Evolutionary conservation across 1,140 invertebrate genomes (phyloP).

Genomic region (Neoseiulus cucumeris): DNA sequence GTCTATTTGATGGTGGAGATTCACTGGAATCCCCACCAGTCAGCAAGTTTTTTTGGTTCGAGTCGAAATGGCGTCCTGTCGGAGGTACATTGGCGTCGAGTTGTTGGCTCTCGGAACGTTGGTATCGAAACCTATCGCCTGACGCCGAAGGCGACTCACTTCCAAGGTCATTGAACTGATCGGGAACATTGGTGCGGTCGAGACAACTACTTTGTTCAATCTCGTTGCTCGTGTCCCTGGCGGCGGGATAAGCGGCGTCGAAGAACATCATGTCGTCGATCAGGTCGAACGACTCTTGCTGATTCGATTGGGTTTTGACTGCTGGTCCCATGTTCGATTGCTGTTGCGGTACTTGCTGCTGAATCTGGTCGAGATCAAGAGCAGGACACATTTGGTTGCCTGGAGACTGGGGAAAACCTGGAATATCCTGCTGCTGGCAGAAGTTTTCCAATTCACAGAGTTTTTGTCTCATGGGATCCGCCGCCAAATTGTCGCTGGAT

Average conservation of each 20-base stretch:
- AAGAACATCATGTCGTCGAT: too few relatives aligned
- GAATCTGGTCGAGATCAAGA: neutral
- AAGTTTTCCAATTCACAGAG: conserved; percentile 10
- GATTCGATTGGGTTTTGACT: too few relatives aligned
- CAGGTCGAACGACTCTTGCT: too few relatives aligned
- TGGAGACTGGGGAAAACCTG: conserved; percentile 11
- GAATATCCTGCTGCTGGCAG: too few relatives aligned
- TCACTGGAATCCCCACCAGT: conserved; percentile 9
- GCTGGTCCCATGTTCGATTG: too few relatives aligned
- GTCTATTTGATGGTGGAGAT: neutral
- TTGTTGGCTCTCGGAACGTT: neutral
- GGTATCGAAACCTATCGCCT: neutral
- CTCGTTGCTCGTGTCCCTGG: neutral
- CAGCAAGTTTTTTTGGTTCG: conserved; percentile 8
- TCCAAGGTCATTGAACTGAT: neutral
- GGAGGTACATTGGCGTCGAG: neutral
- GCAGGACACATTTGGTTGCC: conserved; percentile 13
- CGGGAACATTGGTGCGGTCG: neutral
- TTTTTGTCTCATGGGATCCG: neutral
- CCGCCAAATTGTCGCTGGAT: too few relatives aligned
- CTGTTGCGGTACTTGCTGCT: conserved; percentile 16
- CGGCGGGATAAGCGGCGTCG: too few relatives aligned
- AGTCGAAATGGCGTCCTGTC: too few relatives aligned
- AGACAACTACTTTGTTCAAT: neutral
- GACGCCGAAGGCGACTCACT: neutral